Evolutionary conservation across 2,113 vertebrate genomes (phyloP).

Genomic region (Dolichotis patagonum): DNA sequence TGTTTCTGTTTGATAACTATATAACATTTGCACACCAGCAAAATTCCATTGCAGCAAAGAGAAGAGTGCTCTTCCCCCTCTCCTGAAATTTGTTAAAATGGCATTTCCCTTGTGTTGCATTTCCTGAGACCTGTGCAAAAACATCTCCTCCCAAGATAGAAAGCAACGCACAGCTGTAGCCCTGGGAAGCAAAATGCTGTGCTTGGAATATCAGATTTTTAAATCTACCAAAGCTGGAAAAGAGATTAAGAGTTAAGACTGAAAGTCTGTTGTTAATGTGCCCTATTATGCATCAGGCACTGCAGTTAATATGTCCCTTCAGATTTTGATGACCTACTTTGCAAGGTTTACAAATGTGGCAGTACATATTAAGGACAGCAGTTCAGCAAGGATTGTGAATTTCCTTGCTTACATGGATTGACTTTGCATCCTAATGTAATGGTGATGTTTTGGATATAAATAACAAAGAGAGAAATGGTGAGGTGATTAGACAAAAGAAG

Average conservation of each 20-base stretch:
- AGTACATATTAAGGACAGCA: conserved; percentile 38
- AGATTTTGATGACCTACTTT: conserved; percentile 77
- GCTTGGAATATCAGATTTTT: conserved; percentile 69
- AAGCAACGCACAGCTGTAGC: conserved; percentile 63
- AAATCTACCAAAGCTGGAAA: conserved; percentile 72
- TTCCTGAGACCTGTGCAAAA: conserved; percentile 75
- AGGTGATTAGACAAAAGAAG: background rate
- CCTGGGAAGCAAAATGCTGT: conserved; percentile 59
- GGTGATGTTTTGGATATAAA: background rate
- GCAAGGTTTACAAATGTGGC: background rate
- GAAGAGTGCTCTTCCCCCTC: background rate
- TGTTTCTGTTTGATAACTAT: conserved; percentile 36
- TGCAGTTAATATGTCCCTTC: conserved; percentile 75
- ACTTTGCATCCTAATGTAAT: background rate
- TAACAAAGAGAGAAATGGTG: background rate
- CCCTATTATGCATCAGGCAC: conserved; percentile 62
- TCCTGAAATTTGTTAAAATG: conserved; percentile 73
- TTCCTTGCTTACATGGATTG: conserved; percentile 20
- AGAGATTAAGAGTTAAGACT: conserved; percentile 74
- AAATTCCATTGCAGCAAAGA: conserved; percentile 64
- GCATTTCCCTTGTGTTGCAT: conserved; percentile 71
- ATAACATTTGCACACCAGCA: conserved; percentile 26
- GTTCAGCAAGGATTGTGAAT: conserved; percentile 30
- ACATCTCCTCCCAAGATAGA: conserved; percentile 71
- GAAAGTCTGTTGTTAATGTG: conserved; percentile 70